Base-by-base conservation (phyloP, 2,797 vertebrate species). In the Muraenolepis orangiensis region DNA sequence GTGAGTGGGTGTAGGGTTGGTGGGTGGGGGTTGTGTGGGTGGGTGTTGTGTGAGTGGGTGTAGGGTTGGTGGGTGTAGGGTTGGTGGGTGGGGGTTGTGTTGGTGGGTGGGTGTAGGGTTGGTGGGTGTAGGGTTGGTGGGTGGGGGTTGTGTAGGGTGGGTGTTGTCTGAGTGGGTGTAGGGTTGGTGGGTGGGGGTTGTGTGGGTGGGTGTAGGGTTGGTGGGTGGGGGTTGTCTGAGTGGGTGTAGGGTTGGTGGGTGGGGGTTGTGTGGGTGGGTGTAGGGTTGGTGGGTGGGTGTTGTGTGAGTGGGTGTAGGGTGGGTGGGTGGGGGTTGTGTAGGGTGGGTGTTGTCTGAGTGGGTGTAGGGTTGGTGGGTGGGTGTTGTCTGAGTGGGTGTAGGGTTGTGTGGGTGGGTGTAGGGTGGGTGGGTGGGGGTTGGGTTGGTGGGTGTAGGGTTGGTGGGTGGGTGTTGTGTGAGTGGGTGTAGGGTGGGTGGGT, bases 151-250 rank as follows among this genome's bases (percentile, higher is more conserved):
- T 84, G 90, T 78, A n/a, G n/a, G n/a, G n/a, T n/a, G n/a, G n/a
- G 31, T 11, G 91, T 95, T 98, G 92, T 98, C 98, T 88, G 98
- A 99, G 98, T n/a, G n/a, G n/a, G n/a, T n/a, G 97, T 98, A 98
- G 82, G 93, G 71, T 51, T n/a, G 20, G 2, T n/a, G n/a, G n/a
- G 57, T 64, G 77, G 23, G 16, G 51, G 81, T 73, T 72, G 72
- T 84, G 90, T 78, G 31, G 12, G n/a, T n/a, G 82, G 93, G 71
- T 51, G 20, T 12, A n/a, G n/a, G n/a, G 57, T 64, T 76, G 23
- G 16, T 57, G 81, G 72, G 90, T 78, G 31, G 12, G 96, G 98
- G 91, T 95, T 98, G 92, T 98, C 98, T 88, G 98, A 99, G 98
- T n/a, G n/a, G n/a, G n/a, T n/a, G 97, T 98, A 98, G 82, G 93